Conservation (phyloP, 53 echinoderm and acorn worm genomes). For the Paracentrotus lividus region DNA sequence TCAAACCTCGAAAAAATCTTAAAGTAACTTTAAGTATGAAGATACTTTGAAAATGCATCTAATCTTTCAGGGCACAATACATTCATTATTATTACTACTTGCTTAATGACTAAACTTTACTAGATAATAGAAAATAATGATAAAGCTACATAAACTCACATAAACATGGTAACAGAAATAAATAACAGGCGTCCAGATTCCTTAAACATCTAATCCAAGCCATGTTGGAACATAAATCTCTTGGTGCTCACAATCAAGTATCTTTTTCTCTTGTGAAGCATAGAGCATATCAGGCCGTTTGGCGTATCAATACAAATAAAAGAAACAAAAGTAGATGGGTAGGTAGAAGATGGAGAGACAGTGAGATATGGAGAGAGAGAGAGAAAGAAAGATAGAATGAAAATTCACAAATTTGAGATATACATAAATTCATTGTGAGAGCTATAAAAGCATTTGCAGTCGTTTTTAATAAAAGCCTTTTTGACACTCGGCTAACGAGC, state of each 20-base stretch:
- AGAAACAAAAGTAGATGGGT: neutral
- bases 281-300: neutral
- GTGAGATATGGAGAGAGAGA: constrained; percentile 22
- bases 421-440: neutral
- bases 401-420: neutral
- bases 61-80: no score
- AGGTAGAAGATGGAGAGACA: neutral
- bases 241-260: neutral
- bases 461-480: neutral
- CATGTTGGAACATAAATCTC: neutral
- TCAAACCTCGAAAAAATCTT: no score
- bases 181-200: neutral
- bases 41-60: no score
- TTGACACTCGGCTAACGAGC: neutral
- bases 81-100: no score
- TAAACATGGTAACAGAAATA: constrained; percentile 20
- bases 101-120: no score
- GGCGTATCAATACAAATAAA: no score
- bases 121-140: no score
- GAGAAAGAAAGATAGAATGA: neutral
- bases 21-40: no score
- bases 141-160: no score
- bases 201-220: neutral
- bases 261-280: neutral
- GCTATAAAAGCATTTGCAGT: neutral